Base-by-base conservation (phyloP, 2,888 invertebrate genomes). In the Drosophila niveifrons region DNA sequence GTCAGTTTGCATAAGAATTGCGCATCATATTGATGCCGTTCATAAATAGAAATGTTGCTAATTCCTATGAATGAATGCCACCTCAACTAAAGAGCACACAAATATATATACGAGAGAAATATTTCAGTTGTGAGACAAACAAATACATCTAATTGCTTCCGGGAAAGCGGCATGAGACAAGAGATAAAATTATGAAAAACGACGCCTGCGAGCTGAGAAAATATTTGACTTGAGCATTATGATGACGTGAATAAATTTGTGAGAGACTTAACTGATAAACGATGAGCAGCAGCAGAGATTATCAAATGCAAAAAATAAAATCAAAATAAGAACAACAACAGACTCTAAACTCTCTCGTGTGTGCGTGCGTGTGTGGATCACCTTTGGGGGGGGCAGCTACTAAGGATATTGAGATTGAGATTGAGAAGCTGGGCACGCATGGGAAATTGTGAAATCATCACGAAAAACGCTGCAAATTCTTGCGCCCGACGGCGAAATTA, bases 401-500 rank as follows among this genome's bases (percentile, higher is more conserved):
- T 23, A 23, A 15, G 50, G 34, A 8, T 23, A 8, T 23, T 29
- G 34, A 11, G 34, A 34, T 15, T 8, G 29, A 17, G 50, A 50
- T 36, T 51, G 57, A 10, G 31, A 74, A 67, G 39, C 64, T 46
- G 43, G 23, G 72, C 78, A 78, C 78, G 78, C 78, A 78, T 79
- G 69, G 69, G 58, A 78, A 82, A 74, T 80, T 82, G 75, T 80
- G 72, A 84, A 86, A 76, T 80, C 88, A 84, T 80, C 74, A 78
- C 80, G 75, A 79, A 80, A 89, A 80, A 82, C 75, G 74, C 75
- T 72, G 85, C 78, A 89, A 85, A 89, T 78, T 76, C 66, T 51
- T 61, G 48, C 69, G 66, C 71, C 78, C 71, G 70, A 78, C 66
- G 66, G 83, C 75, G n/a, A 39, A 78, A 67, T 72, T 82, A 84